Evolutionary conservation across 2,888 invertebrate genomes (phyloP).

Genomic region (Fragum sueziense): DNA sequence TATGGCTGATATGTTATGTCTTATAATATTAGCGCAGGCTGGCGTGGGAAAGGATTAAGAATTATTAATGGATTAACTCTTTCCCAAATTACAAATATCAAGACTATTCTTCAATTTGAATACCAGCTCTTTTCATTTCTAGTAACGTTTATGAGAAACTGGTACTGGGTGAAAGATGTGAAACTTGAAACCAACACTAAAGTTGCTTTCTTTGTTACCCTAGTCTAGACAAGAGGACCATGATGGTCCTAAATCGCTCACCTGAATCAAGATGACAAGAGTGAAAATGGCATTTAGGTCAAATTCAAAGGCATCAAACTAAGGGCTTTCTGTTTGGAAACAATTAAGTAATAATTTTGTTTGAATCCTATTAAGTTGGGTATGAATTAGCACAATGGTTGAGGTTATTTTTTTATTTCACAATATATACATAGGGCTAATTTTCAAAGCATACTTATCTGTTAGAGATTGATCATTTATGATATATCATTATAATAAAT

Average conservation of each 20-base stretch:
- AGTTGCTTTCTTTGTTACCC: slow-evolving; percentile 15
- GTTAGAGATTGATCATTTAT: too few relatives aligned
- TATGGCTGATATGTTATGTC: not conserved
- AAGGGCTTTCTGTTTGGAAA: too few relatives aligned
- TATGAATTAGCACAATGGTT: too few relatives aligned
- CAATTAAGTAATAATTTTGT: too few relatives aligned
- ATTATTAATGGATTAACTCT: not conserved
- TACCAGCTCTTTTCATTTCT: not conserved
- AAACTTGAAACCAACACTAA: not conserved
- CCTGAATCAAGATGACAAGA: too few relatives aligned
- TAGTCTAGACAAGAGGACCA: not conserved
- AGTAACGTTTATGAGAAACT: not conserved
- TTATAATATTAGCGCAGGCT: not conserved
- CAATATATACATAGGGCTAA: too few relatives aligned
- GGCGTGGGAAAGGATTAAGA: not conserved
- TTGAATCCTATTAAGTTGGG: too few relatives aligned
- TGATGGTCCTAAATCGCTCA: not conserved
- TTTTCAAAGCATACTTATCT: too few relatives aligned
- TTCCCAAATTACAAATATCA: not conserved
- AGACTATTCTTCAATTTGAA: not conserved
- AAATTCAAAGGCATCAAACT: too few relatives aligned
- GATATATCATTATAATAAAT: too few relatives aligned
- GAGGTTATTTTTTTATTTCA: too few relatives aligned
- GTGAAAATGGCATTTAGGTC: too few relatives aligned
- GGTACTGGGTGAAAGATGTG: not conserved